These are phyloP conservation scores for Dicyrtoma fusca DNA, from an alignment of 2,888 invertebrate species.

Conservation along the genomic window DNA sequence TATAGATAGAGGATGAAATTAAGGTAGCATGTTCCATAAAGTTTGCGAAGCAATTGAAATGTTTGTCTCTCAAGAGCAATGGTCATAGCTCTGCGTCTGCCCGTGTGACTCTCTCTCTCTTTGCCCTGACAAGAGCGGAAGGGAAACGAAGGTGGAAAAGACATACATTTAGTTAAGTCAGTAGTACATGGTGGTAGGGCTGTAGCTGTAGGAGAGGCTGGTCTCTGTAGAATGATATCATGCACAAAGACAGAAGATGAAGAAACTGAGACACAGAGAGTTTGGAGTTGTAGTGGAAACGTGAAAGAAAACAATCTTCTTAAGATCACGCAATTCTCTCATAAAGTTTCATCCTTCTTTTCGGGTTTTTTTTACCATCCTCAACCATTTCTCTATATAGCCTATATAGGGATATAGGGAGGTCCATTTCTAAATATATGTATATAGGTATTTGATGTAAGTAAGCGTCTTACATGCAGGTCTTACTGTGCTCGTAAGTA, in stretches of 20 bases:
- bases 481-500: too few species aligned
- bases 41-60: slow-evolving; percentile 27
- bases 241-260: neutral
- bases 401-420: too few species aligned
- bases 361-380: slow-evolving; percentile 21
- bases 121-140: slow-evolving; percentile 1
- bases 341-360: slow-evolving; percentile 34
- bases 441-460: too few species aligned
- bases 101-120: neutral
- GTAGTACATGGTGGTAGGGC: neutral
- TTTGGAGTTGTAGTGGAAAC: slow-evolving; percentile 7
- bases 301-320: slow-evolving; percentile 44
- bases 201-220: neutral
- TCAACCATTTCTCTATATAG: neutral
- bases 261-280: slow-evolving; percentile 15
- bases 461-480: too few species aligned
- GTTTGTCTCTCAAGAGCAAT: slow-evolving; percentile 32
- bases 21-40: too few species aligned
- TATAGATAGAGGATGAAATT: neutral
- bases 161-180: slow-evolving; percentile 24
- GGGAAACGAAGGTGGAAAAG: slow-evolving; percentile 34
- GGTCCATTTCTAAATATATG: slow-evolving; percentile 5
- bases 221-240: too few species aligned
- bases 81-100: too few species aligned
- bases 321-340: slow-evolving; percentile 44